Evolutionary conservation across 2,797 vertebrate species (phyloP).

Genomic region (Coregonus sp.): DNA sequence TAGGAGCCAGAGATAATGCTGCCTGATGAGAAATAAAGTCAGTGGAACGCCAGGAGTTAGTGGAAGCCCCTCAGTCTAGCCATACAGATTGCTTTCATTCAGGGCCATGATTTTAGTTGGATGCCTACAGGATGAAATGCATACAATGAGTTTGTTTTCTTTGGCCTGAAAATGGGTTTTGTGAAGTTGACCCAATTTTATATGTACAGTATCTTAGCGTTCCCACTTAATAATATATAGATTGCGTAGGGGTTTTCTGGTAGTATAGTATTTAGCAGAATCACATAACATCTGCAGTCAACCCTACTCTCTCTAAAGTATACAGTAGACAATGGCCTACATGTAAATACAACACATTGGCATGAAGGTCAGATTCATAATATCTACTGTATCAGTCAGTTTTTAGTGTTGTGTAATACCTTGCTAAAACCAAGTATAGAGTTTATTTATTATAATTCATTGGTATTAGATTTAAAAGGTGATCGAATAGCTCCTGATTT

Average conservation of each 20-base stretch:
- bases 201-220: background rate
- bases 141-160: background rate
- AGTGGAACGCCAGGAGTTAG: conserved; percentile 39
- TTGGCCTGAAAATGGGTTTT: background rate
- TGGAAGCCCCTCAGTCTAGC: conserved; percentile 25
- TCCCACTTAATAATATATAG: conserved; percentile 3
- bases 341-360: too few species aligned
- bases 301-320: too few species aligned
- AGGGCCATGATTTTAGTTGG: conserved; percentile 21
- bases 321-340: too few species aligned
- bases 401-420: background rate
- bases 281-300: background rate
- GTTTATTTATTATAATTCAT: too few species aligned
- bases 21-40: conserved; percentile 35
- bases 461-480: too few species aligned
- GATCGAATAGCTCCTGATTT: too few species aligned
- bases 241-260: background rate
- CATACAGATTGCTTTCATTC: conserved; percentile 48
- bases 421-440: too few species aligned
- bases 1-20: conserved; percentile 39
- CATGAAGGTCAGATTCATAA: too few species aligned
- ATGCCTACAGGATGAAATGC: background rate
- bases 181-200: background rate
- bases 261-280: background rate
- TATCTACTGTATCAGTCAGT: background rate